Evolutionary conservation across 2,113 vertebrate genomes (phyloP).

Genomic region (Chaenocephalus aceratus): DNA sequence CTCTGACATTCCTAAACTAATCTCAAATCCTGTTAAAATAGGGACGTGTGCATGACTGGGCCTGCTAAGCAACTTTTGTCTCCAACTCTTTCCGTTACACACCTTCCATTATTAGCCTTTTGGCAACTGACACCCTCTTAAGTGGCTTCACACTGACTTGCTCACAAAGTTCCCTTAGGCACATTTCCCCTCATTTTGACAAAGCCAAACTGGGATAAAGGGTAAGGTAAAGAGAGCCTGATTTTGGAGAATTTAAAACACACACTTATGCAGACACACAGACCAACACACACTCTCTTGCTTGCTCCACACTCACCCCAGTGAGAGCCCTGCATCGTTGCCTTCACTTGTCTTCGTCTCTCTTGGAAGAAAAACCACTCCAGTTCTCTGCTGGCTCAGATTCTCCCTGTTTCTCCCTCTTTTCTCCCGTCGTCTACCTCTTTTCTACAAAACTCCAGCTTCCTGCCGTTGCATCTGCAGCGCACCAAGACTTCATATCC

Average conservation of each 20-base stretch:
- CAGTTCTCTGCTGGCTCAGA: slow-evolving; percentile 31
- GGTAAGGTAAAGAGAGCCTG: slow-evolving; percentile 14
- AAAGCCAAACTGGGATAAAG: slow-evolving; percentile 23
- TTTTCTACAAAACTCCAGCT: slow-evolving; percentile 37
- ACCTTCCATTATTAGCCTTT: slow-evolving; percentile 52
- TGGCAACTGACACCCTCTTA: slow-evolving; percentile 30
- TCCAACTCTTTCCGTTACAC: slow-evolving; percentile 48
- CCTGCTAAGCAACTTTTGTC: slow-evolving; percentile 40
- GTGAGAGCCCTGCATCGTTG: slow-evolving; percentile 77
- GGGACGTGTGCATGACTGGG: slow-evolving; percentile 18
- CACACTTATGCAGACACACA: slow-evolving; percentile 28
- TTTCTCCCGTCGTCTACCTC: slow-evolving; percentile 36
- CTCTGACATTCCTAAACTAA: slow-evolving; percentile 38
- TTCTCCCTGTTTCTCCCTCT: slow-evolving; percentile 29
- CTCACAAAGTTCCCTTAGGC: slow-evolving; percentile 50
- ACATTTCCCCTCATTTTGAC: slow-evolving; percentile 32
- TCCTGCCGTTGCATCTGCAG: slow-evolving; percentile 59
- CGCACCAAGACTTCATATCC: slow-evolving; percentile 67
- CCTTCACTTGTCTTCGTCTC: slow-evolving; percentile 60
- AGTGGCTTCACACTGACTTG: slow-evolving; percentile 46
- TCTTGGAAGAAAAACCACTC: slow-evolving; percentile 45
- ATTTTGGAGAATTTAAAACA: slow-evolving; percentile 35
- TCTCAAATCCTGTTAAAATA: slow-evolving; percentile 47
- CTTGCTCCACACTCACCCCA: slow-evolving; percentile 71
- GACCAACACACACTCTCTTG: slow-evolving; percentile 38